A percentile compares a stretch with the other conserved stretches of the same genome.
Conservation (phyloP, 2,113 vertebrate genomes). For the Pseudonaja textilis region DNA sequence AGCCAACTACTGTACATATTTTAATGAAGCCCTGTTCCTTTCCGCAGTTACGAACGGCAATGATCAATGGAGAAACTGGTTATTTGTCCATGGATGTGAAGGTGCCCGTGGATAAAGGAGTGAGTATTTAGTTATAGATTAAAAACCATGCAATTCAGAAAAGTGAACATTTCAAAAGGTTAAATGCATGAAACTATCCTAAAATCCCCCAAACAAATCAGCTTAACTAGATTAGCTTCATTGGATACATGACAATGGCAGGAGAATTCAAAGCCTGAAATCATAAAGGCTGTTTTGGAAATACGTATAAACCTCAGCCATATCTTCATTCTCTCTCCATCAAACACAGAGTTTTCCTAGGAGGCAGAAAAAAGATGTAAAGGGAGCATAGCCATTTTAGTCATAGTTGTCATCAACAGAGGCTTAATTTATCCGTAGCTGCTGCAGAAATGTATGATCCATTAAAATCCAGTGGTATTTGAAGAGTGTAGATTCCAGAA, state of each 20-base stretch:
- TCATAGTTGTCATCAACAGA: background rate
- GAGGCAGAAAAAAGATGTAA: background rate
- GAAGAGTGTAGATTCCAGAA: background rate
- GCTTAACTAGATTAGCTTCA: background rate
- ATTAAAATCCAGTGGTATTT: background rate
- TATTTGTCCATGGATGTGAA: slow-evolving; percentile 86
- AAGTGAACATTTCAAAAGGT: background rate
- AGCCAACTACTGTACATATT: background rate
- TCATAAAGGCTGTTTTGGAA: background rate
- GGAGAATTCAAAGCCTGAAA: background rate
- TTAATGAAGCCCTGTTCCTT: slow-evolving; percentile 42
- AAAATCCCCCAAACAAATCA: background rate
- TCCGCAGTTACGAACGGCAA: slow-evolving; percentile 87
- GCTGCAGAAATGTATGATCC: background rate
- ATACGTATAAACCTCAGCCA: background rate
- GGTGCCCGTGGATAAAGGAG: slow-evolving; percentile 89
- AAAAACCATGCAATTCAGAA: background rate
- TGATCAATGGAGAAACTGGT: slow-evolving; percentile 93
- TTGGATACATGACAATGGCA: background rate
- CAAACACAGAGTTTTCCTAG: background rate
- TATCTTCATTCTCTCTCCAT: background rate
- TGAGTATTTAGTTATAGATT: slow-evolving; percentile 66
- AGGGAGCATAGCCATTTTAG: background rate
- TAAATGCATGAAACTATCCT: background rate
- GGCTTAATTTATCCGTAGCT: background rate